Evolutionary conservation across 2,113 vertebrate genomes (phyloP).

Genomic region (Tauraco erythrolophus): DNA sequence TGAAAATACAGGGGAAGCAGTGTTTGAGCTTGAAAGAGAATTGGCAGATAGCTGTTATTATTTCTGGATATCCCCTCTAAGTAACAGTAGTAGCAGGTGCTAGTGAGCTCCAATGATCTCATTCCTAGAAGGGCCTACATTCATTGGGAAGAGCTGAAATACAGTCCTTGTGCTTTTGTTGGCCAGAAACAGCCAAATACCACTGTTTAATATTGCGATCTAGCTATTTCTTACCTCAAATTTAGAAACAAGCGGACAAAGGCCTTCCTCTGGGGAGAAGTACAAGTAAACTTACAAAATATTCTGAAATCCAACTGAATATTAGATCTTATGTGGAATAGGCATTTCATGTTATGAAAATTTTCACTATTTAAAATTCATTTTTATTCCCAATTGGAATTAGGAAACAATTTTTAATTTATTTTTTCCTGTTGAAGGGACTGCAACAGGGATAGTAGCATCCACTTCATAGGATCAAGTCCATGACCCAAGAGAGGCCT

Average conservation of each 20-base stretch:
- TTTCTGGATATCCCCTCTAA: neutral
- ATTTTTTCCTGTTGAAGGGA: neutral
- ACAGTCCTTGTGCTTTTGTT: neutral
- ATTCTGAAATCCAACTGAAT: neutral
- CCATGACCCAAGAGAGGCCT: neutral
- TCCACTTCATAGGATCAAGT: neutral
- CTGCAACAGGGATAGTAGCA: neutral
- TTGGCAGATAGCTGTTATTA: neutral
- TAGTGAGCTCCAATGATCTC: neutral
- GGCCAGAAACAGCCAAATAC: neutral
- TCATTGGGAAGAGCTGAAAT: neutral
- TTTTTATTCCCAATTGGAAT: neutral
- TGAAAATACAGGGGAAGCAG: neutral
- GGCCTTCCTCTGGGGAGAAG: neutral
- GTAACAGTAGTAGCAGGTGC: neutral
- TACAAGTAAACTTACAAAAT: neutral
- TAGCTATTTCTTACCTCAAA: neutral
- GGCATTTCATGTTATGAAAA: neutral
- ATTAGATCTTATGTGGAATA: neutral
- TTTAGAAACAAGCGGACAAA: neutral
- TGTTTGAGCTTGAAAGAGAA: neutral
- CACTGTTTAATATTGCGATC: neutral
- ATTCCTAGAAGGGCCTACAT: neutral
- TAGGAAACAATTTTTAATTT: neutral
- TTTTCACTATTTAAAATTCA: neutral